Evolutionary conservation across 1,140 invertebrate species (phyloP).

Genomic region (Eumeta japonica): DNA sequence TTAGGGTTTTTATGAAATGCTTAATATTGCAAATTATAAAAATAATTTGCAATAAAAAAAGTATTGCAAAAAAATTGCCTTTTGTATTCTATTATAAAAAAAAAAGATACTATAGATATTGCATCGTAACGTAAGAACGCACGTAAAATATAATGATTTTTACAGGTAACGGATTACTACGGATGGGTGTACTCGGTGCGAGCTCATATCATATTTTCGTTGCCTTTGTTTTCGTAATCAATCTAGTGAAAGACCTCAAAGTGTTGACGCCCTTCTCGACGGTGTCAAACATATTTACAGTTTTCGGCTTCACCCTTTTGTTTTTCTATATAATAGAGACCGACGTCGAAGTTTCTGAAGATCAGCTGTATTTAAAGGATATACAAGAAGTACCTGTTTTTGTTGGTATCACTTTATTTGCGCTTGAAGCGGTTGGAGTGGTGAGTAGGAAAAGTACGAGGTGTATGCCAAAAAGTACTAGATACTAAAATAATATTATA

Average conservation of each 20-base stretch:
- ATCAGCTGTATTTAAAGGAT: constrained; percentile 35
- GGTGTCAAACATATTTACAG: constrained; percentile 68
- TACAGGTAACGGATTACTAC: constrained; percentile 31
- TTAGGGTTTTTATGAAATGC: too few species aligned
- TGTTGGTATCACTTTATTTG: constrained; percentile 78
- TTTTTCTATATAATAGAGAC: constrained; percentile 67
- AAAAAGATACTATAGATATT: too few species aligned
- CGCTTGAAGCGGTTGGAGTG: constrained; percentile 79
- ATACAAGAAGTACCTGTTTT: constrained; percentile 62
- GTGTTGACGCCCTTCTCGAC: constrained; percentile 71
- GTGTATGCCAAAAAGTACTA: not conserved
- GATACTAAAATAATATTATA: not conserved
- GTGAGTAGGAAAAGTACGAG: too few species aligned
- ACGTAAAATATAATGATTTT: too few species aligned
- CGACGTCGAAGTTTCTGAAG: constrained; percentile 52
- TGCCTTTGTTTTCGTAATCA: constrained; percentile 69
- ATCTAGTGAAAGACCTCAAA: constrained; percentile 72
- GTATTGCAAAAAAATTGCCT: too few species aligned
- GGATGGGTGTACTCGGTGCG: constrained; percentile 34
- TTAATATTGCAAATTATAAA: too few species aligned
- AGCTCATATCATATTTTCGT: constrained; percentile 67
- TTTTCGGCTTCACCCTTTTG: constrained; percentile 67
- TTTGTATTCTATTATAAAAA: too few species aligned
- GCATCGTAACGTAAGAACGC: too few species aligned
- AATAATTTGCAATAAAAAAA: too few species aligned